Base-by-base conservation (phyloP, 2,888 invertebrate genomes). In the Ametastegia equiseti region DNA sequence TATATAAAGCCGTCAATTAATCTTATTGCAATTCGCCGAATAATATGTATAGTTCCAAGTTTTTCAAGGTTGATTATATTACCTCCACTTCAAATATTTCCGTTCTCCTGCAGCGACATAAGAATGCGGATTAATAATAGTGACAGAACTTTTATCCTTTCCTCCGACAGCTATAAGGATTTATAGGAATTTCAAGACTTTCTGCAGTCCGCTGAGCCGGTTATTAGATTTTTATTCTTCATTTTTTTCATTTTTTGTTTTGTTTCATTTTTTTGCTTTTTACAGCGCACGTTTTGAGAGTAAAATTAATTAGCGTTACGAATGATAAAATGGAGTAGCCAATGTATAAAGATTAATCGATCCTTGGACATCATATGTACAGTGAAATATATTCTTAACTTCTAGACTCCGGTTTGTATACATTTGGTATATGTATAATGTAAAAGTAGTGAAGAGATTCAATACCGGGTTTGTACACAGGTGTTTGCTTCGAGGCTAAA, bases 61-160 rank as follows among this genome's bases (percentile, higher is more conserved):
- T 6, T 39, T 67, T 39, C 65, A 67, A 67, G 39, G 39, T 39
- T 19, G 39, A 67, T 67, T 23, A 39, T 67, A 67, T 67, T 39
- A 19, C n/a, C 65, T 39, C 15, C 11, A 67, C n/a, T 39, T 19
- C n/a, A 19, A 67, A 9, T 19, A 19, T 60, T 39, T 65, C 39
- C 39, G 19, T 65, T 65, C 39, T 65, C 36, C 39, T 5, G 30
- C 15, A 2, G 15, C 5, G 5, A 13, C 13, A 30, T 11, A 60
- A 60, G 23, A 30, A 30, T 60, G 60, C 30, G 60, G 60, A 60
- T 60, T 60, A 30, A 30, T 30, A 60, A 60, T 60, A 60, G 30
- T 30, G 60, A 60, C 27, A 60, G 30, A 60, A 30, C 30, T 15
- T 60, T 60, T 60, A 30, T 27, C 15, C 30, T 30, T 5, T 15